Percentiles rank a stretch among this genome's conserved stretches.
Evolutionary conservation across 2,888 invertebrate species (phyloP).

Genomic region (Ariolimax columbianus): DNA sequence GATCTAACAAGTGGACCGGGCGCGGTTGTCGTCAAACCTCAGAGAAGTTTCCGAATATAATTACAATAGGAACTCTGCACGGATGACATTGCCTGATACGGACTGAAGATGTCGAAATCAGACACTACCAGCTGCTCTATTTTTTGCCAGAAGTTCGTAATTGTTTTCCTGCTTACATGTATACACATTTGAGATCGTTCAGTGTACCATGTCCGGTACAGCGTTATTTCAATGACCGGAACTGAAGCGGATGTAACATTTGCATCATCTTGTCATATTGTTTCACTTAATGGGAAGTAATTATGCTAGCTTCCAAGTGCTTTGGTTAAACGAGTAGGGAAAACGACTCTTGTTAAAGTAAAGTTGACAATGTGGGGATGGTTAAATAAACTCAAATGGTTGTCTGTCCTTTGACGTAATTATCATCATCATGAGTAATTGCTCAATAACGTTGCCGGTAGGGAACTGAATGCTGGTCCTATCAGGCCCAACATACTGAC

Average conservation of each 20-base stretch:
- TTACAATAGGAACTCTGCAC: background rate
- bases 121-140: background rate
- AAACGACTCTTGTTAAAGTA: no score
- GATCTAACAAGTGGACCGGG: background rate
- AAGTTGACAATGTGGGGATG: no score
- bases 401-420: no score
- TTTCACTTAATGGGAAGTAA: background rate
- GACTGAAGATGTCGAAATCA: background rate
- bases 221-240: background rate
- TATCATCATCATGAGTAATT: no score
- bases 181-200: background rate
- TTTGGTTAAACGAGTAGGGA: no score
- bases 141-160: background rate
- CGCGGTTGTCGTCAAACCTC: background rate
- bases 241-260: background rate
- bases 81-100: slow-evolving; percentile 7
- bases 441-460: no score
- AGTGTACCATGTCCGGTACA: slow-evolving; percentile 28
- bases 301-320: no score
- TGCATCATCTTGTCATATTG: background rate
- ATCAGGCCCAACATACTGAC: no score
- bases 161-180: background rate
- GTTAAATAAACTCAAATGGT: no score
- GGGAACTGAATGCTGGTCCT: no score
- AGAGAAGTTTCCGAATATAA: background rate